A percentile compares a stretch with the other conserved stretches of the same genome.
Conservation (phyloP, 2,797 vertebrate species). For the Darevskia mixta region DNA sequence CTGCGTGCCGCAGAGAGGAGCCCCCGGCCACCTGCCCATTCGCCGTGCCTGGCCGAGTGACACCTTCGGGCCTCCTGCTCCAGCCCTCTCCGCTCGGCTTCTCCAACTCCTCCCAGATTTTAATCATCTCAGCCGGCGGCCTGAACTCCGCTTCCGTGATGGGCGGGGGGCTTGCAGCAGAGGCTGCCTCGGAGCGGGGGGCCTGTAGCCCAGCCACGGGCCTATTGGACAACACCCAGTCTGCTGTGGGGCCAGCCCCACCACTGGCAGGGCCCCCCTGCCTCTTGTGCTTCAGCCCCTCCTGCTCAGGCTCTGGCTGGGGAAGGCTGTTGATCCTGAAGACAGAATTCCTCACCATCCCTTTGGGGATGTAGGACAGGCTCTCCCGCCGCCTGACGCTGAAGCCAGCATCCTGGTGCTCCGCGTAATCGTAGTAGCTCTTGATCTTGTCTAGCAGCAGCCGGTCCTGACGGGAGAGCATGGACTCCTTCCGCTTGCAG, state of each 20-base stretch:
- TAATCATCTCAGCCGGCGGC: constrained; percentile 82
- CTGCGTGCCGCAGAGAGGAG: fast-evolving
- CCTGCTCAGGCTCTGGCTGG: constrained; percentile 63
- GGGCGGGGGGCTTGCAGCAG: constrained; percentile 26
- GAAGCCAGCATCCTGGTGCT: constrained; percentile 87
- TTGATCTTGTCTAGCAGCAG: constrained; percentile 92
- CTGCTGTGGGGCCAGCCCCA: not conserved
- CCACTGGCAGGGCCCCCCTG: not conserved
- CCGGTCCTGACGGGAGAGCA: constrained; percentile 89
- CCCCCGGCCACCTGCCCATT: not conserved
- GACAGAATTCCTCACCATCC: constrained; percentile 89
- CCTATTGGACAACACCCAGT: constrained; percentile 9
- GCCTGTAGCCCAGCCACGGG: not conserved
- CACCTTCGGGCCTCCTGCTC: constrained; percentile 26
- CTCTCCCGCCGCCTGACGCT: constrained; percentile 93
- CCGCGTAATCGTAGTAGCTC: constrained; percentile 91
- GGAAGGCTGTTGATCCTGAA: constrained; percentile 85
- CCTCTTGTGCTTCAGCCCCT: not conserved
- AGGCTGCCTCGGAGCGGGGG: not conserved
- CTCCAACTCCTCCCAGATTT: constrained; percentile 87
- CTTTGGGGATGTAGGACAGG: constrained; percentile 94
- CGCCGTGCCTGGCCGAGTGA: constrained; percentile 6
- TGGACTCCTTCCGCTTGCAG: constrained; percentile 76
- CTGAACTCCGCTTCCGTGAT: constrained; percentile 81
- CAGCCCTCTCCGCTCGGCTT: constrained; percentile 77